Conservation (phyloP, 2,888 invertebrate species). For the Oxycera nigricornis region DNA sequence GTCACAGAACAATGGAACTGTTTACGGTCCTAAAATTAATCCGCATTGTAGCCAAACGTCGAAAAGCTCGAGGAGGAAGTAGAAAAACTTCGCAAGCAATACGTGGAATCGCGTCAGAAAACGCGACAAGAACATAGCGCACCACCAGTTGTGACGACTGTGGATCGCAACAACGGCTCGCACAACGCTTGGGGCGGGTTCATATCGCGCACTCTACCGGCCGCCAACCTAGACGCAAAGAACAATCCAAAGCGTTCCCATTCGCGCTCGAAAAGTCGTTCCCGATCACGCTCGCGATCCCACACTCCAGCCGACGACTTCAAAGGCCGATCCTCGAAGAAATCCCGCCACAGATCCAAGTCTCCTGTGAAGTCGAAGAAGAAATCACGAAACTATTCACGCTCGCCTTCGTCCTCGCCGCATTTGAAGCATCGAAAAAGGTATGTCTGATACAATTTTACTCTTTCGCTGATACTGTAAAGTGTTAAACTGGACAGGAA, state of each 20-base stretch:
- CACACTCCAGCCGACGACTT: conserved; percentile 50
- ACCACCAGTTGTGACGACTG: conserved; percentile 60
- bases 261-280: conserved; percentile 54
- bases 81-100: conserved; percentile 74
- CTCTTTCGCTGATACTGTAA: background rate
- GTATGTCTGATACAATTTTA: conserved; percentile 48
- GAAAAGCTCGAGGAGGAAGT: conserved; percentile 78
- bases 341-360: conserved; percentile 50
- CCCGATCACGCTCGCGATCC: conserved; percentile 57
- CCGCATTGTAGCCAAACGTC: conserved; percentile 65
- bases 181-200: conserved; percentile 75
- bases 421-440: conserved; percentile 60
- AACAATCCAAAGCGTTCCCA: conserved; percentile 55
- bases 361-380: conserved; percentile 56
- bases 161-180: conserved; percentile 67
- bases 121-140: conserved; percentile 58
- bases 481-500: conserved; percentile 17
- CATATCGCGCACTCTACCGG: conserved; percentile 64
- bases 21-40: background rate
- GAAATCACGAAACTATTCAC: conserved; percentile 58
- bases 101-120: conserved; percentile 64
- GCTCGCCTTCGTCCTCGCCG: conserved; percentile 58
- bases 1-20: conserved; percentile 54
- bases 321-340: conserved; percentile 49
- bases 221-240: conserved; percentile 55